Base-by-base conservation (phyloP, 2,888 invertebrate species). In the Elegia similella region DNA sequence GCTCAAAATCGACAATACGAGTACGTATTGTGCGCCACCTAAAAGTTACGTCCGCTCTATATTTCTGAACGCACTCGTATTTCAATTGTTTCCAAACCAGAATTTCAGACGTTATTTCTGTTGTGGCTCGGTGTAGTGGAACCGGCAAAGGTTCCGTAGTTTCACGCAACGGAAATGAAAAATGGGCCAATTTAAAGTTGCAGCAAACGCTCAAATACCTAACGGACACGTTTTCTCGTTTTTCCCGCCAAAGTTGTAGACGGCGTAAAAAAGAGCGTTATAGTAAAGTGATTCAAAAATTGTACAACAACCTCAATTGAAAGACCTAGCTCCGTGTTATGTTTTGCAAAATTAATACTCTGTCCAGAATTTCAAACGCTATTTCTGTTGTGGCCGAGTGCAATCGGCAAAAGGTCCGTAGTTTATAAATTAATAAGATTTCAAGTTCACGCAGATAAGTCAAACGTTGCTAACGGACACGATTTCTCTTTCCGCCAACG, bases 171-270 rank as follows among this genome's bases (percentile, higher is more conserved):
- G 60, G 61, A 68, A 69, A 69, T 70, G 62, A 63, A 65, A 69
- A 72, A 73, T 65, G 66, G 70, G 68, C 73, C 75, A 78, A 79
- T 79, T 80, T 74, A 78, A 82, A 78, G 76, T 76, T 70, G 72
- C 70, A 69, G 70, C 60, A 58, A 58, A 67, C 69, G 64, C 58
- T 69, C 58, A 63, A 61, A 62, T 63, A 61, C 63, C 65, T 60
- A 61, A n/a, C n/a, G n/a, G 64, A 69, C 65, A 70, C 56, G 74
- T 70, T 68, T 75, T 76, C 67, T n/a, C n/a, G n/a, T n/a, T n/a
- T n/a, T n/a, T n/a, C 23, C 23, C 23, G 23, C 23, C 23, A 23
- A 23, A 23, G 23, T 23, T 23, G 5, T 23, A 23, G 23, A 23
- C 23, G 23, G 23, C 23, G 23, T 23, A 23, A 23, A 2, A 23